These are phyloP conservation scores for Onychomys torridus DNA, from an alignment of 2,797 vertebrate species.

Conservation along the genomic window DNA sequence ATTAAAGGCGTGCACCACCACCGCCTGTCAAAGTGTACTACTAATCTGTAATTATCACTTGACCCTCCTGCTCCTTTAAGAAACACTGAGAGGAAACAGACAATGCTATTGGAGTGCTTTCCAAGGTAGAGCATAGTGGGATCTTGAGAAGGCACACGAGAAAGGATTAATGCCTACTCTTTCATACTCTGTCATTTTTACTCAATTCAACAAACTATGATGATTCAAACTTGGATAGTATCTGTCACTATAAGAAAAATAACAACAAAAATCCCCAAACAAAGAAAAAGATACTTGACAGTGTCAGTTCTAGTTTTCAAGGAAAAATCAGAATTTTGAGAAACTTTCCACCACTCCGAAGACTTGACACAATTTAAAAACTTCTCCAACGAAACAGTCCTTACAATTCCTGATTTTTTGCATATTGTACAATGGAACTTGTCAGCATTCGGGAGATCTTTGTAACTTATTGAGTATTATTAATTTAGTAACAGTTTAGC, in stretches of 20 bases:
- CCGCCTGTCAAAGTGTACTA: background rate
- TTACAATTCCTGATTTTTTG: background rate
- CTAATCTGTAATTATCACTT: conserved; percentile 8
- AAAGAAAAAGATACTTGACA: background rate
- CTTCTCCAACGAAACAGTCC: conserved; percentile 2
- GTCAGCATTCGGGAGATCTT: conserved; percentile 8
- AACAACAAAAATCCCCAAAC: background rate
- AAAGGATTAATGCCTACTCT: background rate
- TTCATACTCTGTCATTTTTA: background rate
- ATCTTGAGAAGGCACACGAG: background rate
- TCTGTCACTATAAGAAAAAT: background rate
- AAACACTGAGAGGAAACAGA: background rate
- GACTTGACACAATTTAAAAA: conserved; percentile 9
- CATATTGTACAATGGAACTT: background rate
- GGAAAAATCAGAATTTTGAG: conserved; percentile 46
- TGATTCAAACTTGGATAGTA: background rate
- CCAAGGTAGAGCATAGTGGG: background rate
- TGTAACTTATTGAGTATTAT: background rate
- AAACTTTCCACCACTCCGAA: background rate
- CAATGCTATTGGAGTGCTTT: background rate
- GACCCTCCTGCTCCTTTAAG: background rate
- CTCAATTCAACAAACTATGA: background rate
- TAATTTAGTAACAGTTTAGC: conserved; percentile 20
- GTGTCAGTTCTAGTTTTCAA: conserved; percentile 15
- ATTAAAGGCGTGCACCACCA: background rate